Evolutionary conservation across 2,797 vertebrate species (phyloP), one percentile per base, ranked within the genome.

Genomic region (Pelochelys cantorii): DNA sequence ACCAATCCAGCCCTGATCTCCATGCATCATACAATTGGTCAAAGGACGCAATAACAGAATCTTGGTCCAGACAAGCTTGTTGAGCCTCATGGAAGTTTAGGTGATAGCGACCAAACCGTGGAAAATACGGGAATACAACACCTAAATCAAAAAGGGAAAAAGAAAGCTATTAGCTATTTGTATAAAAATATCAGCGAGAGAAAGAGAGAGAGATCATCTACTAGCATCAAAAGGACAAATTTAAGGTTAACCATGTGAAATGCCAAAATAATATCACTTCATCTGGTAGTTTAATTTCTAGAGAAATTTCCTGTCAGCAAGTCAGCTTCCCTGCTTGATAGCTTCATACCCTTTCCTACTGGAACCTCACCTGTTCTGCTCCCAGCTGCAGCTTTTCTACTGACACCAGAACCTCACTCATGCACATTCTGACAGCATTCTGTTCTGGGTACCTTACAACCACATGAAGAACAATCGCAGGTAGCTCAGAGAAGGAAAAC

Each of bases 1-100:
- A 99, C 99, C 99, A 99, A 96, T 99, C 98, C 94, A 99, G 96
- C n/a, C 99, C 99, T 0, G 57, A 95, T 83, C 97, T 98, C 99
- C 99, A 99, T 87, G 99, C 99, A 0, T 98, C 96, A 0, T 98
- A 98, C 56, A 99, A 98, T 97, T 99, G 99, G 53, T 99, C 98
- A 0, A 98, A 98, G 42, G 98, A 98, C 56, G 99, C 99, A 0
- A 99, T 97, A 77, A 97, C 96, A 1, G 99, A 98, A 55, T 98
- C 98, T 97, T 99, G 99, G 12, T 98, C 98, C 91, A 86, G 42
- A 80, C 99, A 99, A 0, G 98, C 98, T 94, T 97, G 96, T 92
- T 98, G 97, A 0, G 99, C 99, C 27, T 98, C 97, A 0, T 98
- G 94, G 91, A 99, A 99, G 91, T 99, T 99, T 79, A 99, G 92